Evolutionary conservation across 1,140 invertebrate species (phyloP).

Genomic region (Bombus affinis): DNA sequence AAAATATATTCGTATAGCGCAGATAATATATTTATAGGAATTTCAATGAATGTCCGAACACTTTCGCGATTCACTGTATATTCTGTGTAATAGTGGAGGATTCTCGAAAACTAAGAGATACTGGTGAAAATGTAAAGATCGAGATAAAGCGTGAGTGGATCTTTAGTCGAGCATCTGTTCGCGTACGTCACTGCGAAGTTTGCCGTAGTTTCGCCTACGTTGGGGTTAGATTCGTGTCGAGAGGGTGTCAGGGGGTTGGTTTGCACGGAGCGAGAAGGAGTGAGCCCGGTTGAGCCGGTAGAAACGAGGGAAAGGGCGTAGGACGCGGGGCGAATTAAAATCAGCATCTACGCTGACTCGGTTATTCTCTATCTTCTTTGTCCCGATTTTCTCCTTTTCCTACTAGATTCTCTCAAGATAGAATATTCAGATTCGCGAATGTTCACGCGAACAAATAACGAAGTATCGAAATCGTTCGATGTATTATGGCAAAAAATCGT

Average conservation of each 20-base stretch:
- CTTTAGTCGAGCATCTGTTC: slow-evolving; percentile 43
- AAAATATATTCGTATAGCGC: too few relatives aligned
- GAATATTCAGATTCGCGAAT: not conserved
- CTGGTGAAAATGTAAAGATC: slow-evolving; percentile 34
- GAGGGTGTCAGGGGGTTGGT: slow-evolving; percentile 17
- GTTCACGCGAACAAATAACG: not conserved
- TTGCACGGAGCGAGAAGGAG: slow-evolving; percentile 7
- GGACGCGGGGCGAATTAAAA: slow-evolving; percentile 44
- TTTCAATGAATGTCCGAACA: too few relatives aligned
- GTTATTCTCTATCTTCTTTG: slow-evolving; percentile 7
- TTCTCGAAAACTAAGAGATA: not conserved
- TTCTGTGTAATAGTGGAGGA: not conserved
- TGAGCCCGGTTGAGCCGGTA: not conserved
- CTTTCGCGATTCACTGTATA: too few relatives aligned
- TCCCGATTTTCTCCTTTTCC: not conserved
- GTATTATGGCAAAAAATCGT: not conserved
- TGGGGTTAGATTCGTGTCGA: slow-evolving; percentile 7
- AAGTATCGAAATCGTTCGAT: not conserved
- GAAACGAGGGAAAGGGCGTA: not conserved
- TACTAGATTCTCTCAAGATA: not conserved
- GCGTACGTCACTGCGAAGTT: slow-evolving; percentile 55
- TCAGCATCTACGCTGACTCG: slow-evolving; percentile 25
- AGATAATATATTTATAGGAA: too few relatives aligned
- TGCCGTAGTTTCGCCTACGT: slow-evolving; percentile 49
- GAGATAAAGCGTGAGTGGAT: slow-evolving; percentile 28